Conservation (phyloP, 35 echinoderm and acorn worm species). For the Stichopus chloronotus region DNA sequence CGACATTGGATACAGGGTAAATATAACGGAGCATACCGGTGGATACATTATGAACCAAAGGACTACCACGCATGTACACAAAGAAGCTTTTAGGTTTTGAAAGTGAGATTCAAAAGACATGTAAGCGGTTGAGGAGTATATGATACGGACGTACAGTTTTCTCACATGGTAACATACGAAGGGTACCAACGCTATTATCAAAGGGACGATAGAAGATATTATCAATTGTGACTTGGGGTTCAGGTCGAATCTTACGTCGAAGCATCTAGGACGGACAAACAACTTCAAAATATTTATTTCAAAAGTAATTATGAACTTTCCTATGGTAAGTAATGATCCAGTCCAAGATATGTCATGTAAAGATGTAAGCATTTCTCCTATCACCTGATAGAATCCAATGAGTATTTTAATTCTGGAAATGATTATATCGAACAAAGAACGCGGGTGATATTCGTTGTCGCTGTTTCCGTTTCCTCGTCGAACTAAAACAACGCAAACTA, state of each 20-base stretch:
- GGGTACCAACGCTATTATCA: too few species aligned
- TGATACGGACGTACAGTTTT: too few species aligned
- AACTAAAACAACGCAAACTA: not conserved
- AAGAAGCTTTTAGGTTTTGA: not conserved
- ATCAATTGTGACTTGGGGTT: conserved; percentile 1
- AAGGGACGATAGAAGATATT: too few species aligned
- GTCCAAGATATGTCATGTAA: conserved; percentile 21
- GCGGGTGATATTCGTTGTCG: not conserved
- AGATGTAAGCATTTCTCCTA: conserved; percentile 33
- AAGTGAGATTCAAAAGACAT: not conserved
- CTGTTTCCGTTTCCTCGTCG: not conserved
- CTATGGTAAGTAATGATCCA: not conserved
- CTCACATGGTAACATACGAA: too few species aligned
- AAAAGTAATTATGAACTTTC: not conserved
- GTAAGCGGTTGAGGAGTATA: too few species aligned
- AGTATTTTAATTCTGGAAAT: not conserved
- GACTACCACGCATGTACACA: not conserved
- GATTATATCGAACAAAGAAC: not conserved
- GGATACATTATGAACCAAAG: too few species aligned
- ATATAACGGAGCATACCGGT: conserved; percentile 3
- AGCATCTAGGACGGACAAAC: not conserved
- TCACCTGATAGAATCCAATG: conserved; percentile 29
- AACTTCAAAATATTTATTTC: conserved; percentile 1
- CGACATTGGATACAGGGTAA: not conserved
- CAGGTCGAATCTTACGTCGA: not conserved